A percentile compares a stretch with the other conserved stretches of the same genome.
Evolutionary conservation across 2,888 invertebrate species (phyloP).

Genomic region (Tubulanus polymorphus): DNA sequence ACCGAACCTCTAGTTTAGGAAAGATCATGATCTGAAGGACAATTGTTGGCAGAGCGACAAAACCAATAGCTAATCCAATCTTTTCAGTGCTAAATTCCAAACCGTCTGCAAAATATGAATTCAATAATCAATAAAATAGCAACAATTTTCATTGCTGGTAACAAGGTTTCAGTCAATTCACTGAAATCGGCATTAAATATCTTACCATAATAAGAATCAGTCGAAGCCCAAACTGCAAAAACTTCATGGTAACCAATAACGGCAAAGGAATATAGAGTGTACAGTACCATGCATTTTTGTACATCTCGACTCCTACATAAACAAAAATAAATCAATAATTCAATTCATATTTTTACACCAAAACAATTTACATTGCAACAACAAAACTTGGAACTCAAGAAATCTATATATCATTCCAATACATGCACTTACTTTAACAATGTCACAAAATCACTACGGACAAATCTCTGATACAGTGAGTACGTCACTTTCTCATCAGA

Average conservation of each 20-base stretch:
- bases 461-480: no score
- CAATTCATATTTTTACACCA: no score
- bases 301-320: slow-evolving; percentile 32
- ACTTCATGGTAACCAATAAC: slow-evolving; percentile 43
- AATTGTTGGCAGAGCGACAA: slow-evolving; percentile 35
- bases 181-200: neutral
- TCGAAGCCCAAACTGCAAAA: slow-evolving; percentile 43
- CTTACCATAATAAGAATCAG: slow-evolving; percentile 31
- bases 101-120: slow-evolving; percentile 31
- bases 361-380: no score
- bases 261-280: slow-evolving; percentile 36
- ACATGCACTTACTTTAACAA: no score
- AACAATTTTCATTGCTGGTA: neutral
- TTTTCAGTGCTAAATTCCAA: slow-evolving; percentile 36
- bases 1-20: slow-evolving; percentile 24
- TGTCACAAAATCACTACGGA: no score
- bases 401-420: no score
- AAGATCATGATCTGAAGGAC: slow-evolving; percentile 36
- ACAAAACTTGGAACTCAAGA: no score
- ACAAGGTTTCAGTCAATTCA: neutral
- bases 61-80: slow-evolving; percentile 37
- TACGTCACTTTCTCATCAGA: no score
- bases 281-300: slow-evolving; percentile 27
- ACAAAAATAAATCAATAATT: no score
- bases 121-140: neutral